Evolutionary conservation across 2,888 invertebrate species (phyloP).

Genomic region (Myathropa florea): DNA sequence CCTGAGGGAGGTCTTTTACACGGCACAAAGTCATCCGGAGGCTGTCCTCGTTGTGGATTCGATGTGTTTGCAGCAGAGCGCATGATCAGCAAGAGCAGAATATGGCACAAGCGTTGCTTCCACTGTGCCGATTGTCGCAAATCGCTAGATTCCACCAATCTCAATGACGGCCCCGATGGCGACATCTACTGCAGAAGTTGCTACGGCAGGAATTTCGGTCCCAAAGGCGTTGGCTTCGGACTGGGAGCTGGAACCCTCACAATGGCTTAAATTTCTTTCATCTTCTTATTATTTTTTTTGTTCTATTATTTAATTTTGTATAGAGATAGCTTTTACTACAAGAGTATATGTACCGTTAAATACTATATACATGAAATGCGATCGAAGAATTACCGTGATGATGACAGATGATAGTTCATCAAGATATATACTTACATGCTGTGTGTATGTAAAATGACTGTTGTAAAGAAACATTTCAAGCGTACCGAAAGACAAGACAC

Average conservation of each 20-base stretch:
- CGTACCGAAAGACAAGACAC: slow-evolving; percentile 54
- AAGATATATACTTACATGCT: slow-evolving; percentile 34
- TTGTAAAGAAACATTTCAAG: slow-evolving; percentile 54
- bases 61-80: slow-evolving; percentile 98
- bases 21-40: slow-evolving; percentile 88
- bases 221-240: slow-evolving; percentile 94
- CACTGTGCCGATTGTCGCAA: slow-evolving; percentile 93
- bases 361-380: slow-evolving; percentile 23
- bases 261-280: slow-evolving; percentile 86
- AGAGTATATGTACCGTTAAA: slow-evolving; percentile 14
- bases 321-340: slow-evolving; percentile 48
- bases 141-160: slow-evolving; percentile 93
- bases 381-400: slow-evolving; percentile 70
- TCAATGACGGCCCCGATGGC: slow-evolving; percentile 95
- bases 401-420: slow-evolving; percentile 44
- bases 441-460: slow-evolving; percentile 24
- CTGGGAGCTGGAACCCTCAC: slow-evolving; percentile 94
- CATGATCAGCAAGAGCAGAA: slow-evolving; percentile 95
- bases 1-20: slow-evolving; percentile 88
- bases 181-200: slow-evolving; percentile 96
- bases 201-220: slow-evolving; percentile 93
- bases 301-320: slow-evolving; percentile 42
- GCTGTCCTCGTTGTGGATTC: slow-evolving; percentile 93
- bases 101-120: slow-evolving; percentile 97
- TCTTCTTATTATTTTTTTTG: slow-evolving; percentile 2